These are phyloP conservation scores for Anarrhichthys ocellatus DNA, from an alignment of 2,113 vertebrate genomes.

Conservation along the genomic window DNA sequence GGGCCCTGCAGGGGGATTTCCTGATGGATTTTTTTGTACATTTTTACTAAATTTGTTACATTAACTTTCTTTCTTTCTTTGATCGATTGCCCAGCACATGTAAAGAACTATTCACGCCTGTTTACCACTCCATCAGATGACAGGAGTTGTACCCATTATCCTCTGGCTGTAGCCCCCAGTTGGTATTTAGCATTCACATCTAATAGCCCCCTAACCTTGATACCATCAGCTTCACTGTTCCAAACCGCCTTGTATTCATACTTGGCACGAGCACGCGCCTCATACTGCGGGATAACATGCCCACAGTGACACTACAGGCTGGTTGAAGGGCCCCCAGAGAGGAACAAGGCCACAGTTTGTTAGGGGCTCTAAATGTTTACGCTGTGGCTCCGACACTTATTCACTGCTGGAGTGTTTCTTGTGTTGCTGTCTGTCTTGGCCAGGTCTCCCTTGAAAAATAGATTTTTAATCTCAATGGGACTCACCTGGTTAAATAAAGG, in stretches of 20 bases:
- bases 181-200: conserved; percentile 49
- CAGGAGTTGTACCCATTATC: conserved; percentile 11
- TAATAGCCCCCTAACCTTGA: conserved; percentile 44
- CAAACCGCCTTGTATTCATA: conserved; percentile 32
- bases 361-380: conserved; percentile 62
- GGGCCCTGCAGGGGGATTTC: conserved; percentile 32
- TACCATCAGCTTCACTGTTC: conserved; percentile 34
- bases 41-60: neutral
- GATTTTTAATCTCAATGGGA: too few species aligned
- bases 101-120: conserved; percentile 7
- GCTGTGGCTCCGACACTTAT: conserved; percentile 73
- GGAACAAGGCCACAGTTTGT: conserved; percentile 71
- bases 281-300: conserved; percentile 53
- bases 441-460: too few species aligned
- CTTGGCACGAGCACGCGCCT: conserved; percentile 31
- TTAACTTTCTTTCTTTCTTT: neutral
- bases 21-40: conserved; percentile 15
- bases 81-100: neutral
- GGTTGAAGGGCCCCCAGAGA: conserved; percentile 56
- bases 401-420: conserved; percentile 41
- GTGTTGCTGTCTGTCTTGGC: too few species aligned
- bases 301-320: conserved; percentile 56
- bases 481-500: too few species aligned
- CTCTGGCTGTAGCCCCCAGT: conserved; percentile 2
- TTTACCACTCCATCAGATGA: conserved; percentile 32